phyloP scores from a whole-genome alignment of 2,113 vertebrate genomes.

The Sebastes fasciatus region DNA sequence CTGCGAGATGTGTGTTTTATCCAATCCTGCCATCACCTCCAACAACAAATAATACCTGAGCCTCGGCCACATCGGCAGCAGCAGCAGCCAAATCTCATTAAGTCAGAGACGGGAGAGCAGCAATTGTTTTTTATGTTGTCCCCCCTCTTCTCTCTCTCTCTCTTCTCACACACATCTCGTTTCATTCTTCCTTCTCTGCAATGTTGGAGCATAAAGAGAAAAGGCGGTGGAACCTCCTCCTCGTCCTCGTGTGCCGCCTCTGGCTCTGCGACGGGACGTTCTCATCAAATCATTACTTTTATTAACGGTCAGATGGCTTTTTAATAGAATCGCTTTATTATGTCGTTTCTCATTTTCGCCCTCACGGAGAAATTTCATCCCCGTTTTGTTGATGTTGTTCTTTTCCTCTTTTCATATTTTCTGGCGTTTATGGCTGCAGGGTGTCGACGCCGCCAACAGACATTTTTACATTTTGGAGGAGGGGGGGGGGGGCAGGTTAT shows the following conservation, averaged over 20 bases:
- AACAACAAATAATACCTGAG: constrained; percentile 76
- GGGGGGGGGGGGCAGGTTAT: constrained; percentile 37
- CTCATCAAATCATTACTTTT: constrained; percentile 86
- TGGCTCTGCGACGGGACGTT: constrained; percentile 64
- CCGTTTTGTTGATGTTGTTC: constrained; percentile 71
- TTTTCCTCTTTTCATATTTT: constrained; percentile 73
- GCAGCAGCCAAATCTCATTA: constrained; percentile 79
- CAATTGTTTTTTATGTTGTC: constrained; percentile 77
- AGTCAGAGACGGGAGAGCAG: constrained; percentile 66
- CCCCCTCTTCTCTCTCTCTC: neutral
- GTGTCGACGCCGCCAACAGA: constrained; percentile 36
- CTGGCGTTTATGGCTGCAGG: constrained; percentile 58
- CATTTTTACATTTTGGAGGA: constrained; percentile 47
- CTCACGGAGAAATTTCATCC: constrained; percentile 64
- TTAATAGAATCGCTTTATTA: constrained; percentile 87
- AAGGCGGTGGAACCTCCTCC: constrained; percentile 48
- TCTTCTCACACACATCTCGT: constrained; percentile 19
- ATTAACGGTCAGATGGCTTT: constrained; percentile 87
- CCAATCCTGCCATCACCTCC: constrained; percentile 69
- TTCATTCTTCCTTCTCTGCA: constrained; percentile 57
- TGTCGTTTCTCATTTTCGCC: constrained; percentile 80
- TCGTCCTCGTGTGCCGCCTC: constrained; percentile 43
- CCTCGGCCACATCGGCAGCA: constrained; percentile 57
- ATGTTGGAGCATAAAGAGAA: constrained; percentile 74
- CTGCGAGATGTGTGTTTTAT: constrained; percentile 59